Base-by-base conservation (phyloP, 1,140 invertebrate species). In the Rhizoglyphus robini region DNA sequence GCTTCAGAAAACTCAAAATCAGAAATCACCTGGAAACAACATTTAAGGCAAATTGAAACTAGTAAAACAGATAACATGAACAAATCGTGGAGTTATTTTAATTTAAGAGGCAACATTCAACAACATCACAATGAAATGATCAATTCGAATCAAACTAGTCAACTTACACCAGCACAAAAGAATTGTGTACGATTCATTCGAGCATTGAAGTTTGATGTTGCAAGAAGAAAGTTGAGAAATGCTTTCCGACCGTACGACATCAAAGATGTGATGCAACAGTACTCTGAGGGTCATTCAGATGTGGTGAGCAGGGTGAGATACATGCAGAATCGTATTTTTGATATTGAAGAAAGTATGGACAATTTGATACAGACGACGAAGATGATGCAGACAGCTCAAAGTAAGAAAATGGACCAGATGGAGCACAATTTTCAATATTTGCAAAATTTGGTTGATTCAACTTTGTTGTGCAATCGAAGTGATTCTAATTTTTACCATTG, bases 211-310 rank as follows among this genome's bases (percentile, higher is more conserved):
- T 63, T 63, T 27, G 34, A 89, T 80, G 86, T 90, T 72, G 87
- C 88, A 69, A 81, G 87, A 75, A 81, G 85, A 78, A 90, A 90
- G 79, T 95, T 95, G 81, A 88, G 90, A 76, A 88, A 94, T 79
- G 90, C 90, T 38, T 80, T 93, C 72, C 89, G 92, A 77, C 91
- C 91, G n/a, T 95, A 95, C 80, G 91, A 95, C 79, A 90, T 95
- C 70, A 90, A 93, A 78, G 91, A 95, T 78, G 90, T 95, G 68
- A 93, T 95, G 73, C 90, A 95, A 79, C 90, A 94, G 76, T 93
- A 91, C 79, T 90, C 87, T 49, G 88, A 88, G 66, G 89, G 89
- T 60, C 88, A 94, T 78, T 85, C 88, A 65, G 88, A 91, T 76
- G 84, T 92, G 73, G 81, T 91, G 70, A 84, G 85, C 71, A 78